phyloP scores from a whole-genome alignment of 1,140 invertebrate genomes.

The Drosophila sp. region DNA sequence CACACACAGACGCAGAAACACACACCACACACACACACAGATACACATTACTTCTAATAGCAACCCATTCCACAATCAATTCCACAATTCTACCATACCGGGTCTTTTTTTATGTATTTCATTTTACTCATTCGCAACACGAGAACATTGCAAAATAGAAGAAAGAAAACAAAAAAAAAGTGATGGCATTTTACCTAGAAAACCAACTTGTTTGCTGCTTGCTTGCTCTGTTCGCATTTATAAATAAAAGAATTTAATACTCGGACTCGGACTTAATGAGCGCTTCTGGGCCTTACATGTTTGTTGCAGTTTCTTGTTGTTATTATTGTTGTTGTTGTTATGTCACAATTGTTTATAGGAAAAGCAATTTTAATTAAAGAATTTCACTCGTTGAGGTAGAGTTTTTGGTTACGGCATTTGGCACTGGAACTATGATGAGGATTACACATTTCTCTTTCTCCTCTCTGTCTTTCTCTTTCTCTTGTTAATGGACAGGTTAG shows the following conservation, averaged over 20 bases:
- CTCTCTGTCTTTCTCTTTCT: not conserved
- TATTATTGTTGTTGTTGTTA: constrained; percentile 38
- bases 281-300: constrained; percentile 5
- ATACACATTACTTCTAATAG: constrained; percentile 26
- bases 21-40: constrained; percentile 23
- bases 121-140: constrained; percentile 14
- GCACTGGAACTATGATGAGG: not conserved
- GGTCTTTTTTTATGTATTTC: constrained; percentile 5
- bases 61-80: constrained; percentile 34
- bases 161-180: constrained; percentile 25
- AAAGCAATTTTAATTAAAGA: constrained; percentile 72
- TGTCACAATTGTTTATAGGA: constrained; percentile 60
- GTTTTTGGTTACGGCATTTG: constrained; percentile 3
- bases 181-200: constrained; percentile 30
- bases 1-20: constrained; percentile 12
- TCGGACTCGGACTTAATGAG: constrained; percentile 65
- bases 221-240: constrained; percentile 35
- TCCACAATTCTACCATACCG: constrained; percentile 28
- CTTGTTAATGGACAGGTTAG: not conserved
- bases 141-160: constrained; percentile 14
- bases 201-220: constrained; percentile 7
- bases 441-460: constrained; percentile 1
- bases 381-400: constrained; percentile 47
- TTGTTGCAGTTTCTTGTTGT: constrained; percentile 2
- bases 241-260: constrained; percentile 75